Percentiles rank a stretch among this genome's conserved stretches.
phyloP scores from a whole-genome alignment of 2,113 vertebrate genomes.

The Aegypius monachus region DNA sequence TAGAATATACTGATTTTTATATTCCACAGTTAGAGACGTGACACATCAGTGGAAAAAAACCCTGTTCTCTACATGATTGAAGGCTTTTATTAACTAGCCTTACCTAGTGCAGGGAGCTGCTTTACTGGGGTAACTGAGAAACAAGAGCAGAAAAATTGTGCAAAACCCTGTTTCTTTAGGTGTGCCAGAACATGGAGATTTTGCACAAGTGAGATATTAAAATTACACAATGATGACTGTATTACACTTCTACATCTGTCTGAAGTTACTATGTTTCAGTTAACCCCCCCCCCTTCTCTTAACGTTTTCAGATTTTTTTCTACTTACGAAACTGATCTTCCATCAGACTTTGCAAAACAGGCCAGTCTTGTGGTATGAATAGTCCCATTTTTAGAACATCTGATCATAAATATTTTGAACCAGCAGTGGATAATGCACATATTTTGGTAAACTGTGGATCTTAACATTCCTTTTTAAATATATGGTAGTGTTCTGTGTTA shows the following conservation, averaged over 20 bases:
- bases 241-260: neutral
- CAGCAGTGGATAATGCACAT: neutral
- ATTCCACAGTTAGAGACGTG: neutral
- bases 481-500: neutral
- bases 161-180: neutral
- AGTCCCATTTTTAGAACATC: neutral
- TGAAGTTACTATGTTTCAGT: neutral
- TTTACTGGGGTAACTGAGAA: neutral
- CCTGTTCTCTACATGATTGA: neutral
- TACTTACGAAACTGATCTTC: neutral
- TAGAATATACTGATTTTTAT: neutral
- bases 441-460: neutral
- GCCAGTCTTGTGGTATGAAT: neutral
- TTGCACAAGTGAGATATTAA: neutral
- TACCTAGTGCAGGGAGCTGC: neutral
- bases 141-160: neutral
- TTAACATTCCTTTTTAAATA: neutral
- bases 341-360: neutral
- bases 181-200: neutral
- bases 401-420: neutral
- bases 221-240: neutral
- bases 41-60: neutral
- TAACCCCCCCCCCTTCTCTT: neutral
- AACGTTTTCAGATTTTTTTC: neutral
- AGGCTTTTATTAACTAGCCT: neutral